phyloP scores from a whole-genome alignment of 2,888 invertebrate genomes.

The Drosophila mayaguana region DNA sequence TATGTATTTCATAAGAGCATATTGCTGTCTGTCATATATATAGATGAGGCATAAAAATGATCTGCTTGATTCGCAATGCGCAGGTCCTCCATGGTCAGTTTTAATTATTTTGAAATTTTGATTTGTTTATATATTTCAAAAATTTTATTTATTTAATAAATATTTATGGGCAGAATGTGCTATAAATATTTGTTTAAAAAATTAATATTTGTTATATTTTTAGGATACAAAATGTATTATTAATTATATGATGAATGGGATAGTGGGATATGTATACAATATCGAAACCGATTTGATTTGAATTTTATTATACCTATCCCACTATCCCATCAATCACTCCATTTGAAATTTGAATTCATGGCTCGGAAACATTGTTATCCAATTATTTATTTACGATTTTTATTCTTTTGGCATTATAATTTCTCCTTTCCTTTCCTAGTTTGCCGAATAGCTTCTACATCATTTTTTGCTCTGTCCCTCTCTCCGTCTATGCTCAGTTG shows the following conservation, averaged over 20 bases:
- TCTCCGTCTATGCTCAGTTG: too few relatives aligned
- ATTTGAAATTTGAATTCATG: too few relatives aligned
- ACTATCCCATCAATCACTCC: too few relatives aligned
- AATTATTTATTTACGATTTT: too few relatives aligned
- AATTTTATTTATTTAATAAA: constrained; percentile 9
- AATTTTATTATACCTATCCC: too few relatives aligned
- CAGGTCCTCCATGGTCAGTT: neutral
- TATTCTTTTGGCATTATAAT: too few relatives aligned
- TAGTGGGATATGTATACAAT: neutral
- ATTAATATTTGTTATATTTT: neutral
- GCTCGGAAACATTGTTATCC: too few relatives aligned
- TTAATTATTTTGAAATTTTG: neutral
- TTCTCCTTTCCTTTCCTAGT: too few relatives aligned
- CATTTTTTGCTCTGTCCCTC: too few relatives aligned
- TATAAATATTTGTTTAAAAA: neutral
- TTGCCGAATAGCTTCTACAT: too few relatives aligned
- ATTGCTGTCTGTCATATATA: constrained; percentile 1
- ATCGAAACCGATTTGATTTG: neutral
- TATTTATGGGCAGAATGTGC: neutral
- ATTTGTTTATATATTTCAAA: neutral
- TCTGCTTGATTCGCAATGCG: neutral
- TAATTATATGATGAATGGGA: neutral
- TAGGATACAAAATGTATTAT: neutral
- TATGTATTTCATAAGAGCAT: constrained; percentile 20
- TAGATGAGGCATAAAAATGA: neutral